phyloP scores from a whole-genome alignment of 2,888 invertebrate species.

The Scaptomyza parva region DNA sequence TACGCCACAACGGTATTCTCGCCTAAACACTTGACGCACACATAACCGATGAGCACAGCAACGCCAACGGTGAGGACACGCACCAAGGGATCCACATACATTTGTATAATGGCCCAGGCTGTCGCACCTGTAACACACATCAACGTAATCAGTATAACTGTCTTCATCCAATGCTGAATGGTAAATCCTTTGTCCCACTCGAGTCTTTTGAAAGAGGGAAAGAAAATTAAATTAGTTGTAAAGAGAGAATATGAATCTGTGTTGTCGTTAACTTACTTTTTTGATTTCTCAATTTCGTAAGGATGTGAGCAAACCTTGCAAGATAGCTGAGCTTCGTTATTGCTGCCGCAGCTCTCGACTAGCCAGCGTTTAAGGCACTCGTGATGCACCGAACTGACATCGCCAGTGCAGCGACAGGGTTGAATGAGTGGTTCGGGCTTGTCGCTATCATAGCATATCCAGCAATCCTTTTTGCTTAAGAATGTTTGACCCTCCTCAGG shows the following conservation, averaged over 20 bases:
- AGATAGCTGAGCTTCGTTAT: constrained; percentile 89
- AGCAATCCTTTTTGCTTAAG: constrained; percentile 90
- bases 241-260: no score
- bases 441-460: constrained; percentile 96
- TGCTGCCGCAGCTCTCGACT: constrained; percentile 91
- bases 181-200: constrained; percentile 95
- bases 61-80: constrained; percentile 92
- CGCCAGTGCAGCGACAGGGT: constrained; percentile 95
- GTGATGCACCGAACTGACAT: constrained; percentile 96
- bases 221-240: background rate
- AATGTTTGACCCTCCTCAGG: constrained; percentile 86
- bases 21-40: constrained; percentile 94
- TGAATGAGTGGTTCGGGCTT: constrained; percentile 93
- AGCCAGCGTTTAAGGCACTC: constrained; percentile 96
- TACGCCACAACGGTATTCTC: constrained; percentile 95
- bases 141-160: constrained; percentile 90
- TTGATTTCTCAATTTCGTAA: constrained; percentile 92
- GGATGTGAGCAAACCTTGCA: constrained; percentile 95
- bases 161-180: constrained; percentile 93
- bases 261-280: constrained; percentile 85
- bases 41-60: constrained; percentile 92
- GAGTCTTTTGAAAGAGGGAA: constrained; percentile 85
- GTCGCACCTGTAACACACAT: constrained; percentile 92
- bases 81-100: constrained; percentile 91
- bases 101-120: constrained; percentile 92